Evolutionary conservation across 2,113 vertebrate genomes (phyloP).

Genomic region (Phrynosoma platyrhinos): DNA sequence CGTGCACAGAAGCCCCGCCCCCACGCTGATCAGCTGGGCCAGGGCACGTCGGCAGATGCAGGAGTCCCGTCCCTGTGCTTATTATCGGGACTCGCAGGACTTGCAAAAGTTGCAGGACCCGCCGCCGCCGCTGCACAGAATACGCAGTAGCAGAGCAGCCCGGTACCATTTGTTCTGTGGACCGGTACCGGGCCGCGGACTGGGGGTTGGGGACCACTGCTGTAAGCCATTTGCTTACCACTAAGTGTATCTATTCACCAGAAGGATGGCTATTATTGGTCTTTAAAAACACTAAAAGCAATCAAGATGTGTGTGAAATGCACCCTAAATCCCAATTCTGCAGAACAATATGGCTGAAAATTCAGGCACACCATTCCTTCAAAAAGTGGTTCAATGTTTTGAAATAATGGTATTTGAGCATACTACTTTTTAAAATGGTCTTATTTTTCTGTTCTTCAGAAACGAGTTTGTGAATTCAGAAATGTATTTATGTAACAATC

Average conservation of each 20-base stretch:
- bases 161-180: too few species aligned
- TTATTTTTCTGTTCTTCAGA: neutral
- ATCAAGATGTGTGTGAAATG: neutral
- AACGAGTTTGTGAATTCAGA: neutral
- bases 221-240: neutral
- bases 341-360: neutral
- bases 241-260: neutral
- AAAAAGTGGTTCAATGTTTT: neutral
- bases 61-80: too few species aligned
- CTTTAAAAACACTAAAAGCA: neutral
- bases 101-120: too few species aligned
- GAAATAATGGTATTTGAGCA: neutral
- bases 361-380: neutral
- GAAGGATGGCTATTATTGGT: neutral
- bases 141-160: too few species aligned
- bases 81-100: too few species aligned
- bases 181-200: too few species aligned
- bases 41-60: too few species aligned
- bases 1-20: too few species aligned
- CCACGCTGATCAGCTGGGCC: too few species aligned
- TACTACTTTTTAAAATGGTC: neutral
- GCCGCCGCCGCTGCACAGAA: too few species aligned
- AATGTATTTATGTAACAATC: neutral
- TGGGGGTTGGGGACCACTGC: too few species aligned
- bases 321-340: neutral